phyloP scores from a whole-genome alignment of 2,797 vertebrate genomes.

The Takifugu ocellatus region DNA sequence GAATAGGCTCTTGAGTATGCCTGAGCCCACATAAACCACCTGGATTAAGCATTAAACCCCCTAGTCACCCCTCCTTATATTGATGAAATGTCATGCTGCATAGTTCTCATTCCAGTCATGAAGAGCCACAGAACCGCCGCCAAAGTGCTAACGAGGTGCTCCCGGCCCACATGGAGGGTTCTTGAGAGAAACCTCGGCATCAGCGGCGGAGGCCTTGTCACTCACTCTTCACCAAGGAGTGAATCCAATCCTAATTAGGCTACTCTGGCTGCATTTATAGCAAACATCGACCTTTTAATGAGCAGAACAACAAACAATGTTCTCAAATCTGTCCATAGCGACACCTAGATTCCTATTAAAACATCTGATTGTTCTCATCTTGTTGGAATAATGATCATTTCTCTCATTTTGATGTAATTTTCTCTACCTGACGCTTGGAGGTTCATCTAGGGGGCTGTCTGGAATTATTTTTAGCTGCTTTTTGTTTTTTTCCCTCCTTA shows the following conservation, averaged over 20 bases:
- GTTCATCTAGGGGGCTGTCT: no score
- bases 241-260: constrained; percentile 31
- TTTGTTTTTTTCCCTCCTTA: no score
- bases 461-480: no score
- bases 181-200: constrained; percentile 44
- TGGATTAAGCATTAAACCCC: constrained; percentile 71
- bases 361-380: no score
- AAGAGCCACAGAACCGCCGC: constrained; percentile 50
- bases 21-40: constrained; percentile 72
- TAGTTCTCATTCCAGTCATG: constrained; percentile 71
- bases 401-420: no score
- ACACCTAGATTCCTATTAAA: not conserved
- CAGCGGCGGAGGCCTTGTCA: constrained; percentile 42
- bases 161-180: constrained; percentile 38
- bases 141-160: constrained; percentile 67
- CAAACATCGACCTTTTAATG: constrained; percentile 13
- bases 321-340: no score
- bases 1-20: constrained; percentile 58
- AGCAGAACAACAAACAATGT: not conserved
- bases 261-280: constrained; percentile 3
- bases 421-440: no score
- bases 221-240: constrained; percentile 51
- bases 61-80: constrained; percentile 61
- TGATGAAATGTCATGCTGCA: constrained; percentile 76
- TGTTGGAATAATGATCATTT: no score